Conservation (phyloP, 1,140 invertebrate species). For the Oryctes rhinoceros region DNA sequence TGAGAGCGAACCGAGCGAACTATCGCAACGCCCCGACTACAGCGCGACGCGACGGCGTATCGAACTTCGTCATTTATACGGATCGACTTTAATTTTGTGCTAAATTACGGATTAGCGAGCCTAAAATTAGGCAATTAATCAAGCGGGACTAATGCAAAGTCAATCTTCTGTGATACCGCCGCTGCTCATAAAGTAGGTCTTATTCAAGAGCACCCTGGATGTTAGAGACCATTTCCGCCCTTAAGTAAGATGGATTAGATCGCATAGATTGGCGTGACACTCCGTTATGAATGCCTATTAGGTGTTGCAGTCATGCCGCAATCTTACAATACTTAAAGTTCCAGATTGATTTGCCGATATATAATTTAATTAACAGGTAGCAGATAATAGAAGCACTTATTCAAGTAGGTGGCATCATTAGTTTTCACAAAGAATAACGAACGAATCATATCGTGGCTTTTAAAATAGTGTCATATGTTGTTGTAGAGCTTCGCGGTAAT, state of each 20-base stretch:
- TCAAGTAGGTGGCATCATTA: too few species aligned
- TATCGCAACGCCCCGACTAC: background rate
- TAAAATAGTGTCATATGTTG: too few species aligned
- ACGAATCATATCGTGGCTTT: too few species aligned
- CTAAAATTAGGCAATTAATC: slow-evolving; percentile 39
- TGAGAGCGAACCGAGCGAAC: background rate
- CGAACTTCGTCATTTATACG: slow-evolving; percentile 32
- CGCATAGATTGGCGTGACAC: background rate
- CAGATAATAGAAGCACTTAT: too few species aligned
- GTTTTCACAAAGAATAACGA: too few species aligned
- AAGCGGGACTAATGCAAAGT: slow-evolving; percentile 35
- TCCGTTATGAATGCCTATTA: slow-evolving; percentile 19
- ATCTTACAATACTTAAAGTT: too few species aligned
- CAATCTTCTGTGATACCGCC: slow-evolving; percentile 10
- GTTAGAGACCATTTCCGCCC: background rate
- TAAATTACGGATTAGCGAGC: slow-evolving; percentile 38
- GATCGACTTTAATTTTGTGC: slow-evolving; percentile 40
- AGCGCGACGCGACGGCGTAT: background rate
- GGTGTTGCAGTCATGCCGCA: background rate
- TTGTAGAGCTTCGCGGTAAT: too few species aligned
- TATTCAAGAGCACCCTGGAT: slow-evolving; percentile 1
- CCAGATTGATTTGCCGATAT: too few species aligned
- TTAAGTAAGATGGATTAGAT: slow-evolving; percentile 38
- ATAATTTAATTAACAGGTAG: too few species aligned
- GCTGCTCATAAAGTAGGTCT: slow-evolving; percentile 25